Evolutionary conservation across 2,797 vertebrate species (phyloP), one percentile per base, ranked within the genome.

Genomic region (Muraenolepis orangiensis): DNA sequence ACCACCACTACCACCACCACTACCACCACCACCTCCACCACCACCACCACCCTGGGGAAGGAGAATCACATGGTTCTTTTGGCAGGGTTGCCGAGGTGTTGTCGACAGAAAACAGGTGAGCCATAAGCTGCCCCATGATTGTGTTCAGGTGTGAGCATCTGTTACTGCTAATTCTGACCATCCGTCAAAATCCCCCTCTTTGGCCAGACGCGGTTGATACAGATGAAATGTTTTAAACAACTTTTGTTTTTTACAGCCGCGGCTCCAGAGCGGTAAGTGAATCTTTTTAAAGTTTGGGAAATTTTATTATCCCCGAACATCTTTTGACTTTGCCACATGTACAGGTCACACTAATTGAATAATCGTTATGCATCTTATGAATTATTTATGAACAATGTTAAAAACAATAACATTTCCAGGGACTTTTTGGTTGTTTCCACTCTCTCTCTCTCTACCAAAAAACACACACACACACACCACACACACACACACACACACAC

Each of bases 1-100:
- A n/a, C 89, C 81, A 83, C 88, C 80, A 4, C 5, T 18, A 14
- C 42, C 42, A 14, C 14, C 42, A 14, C 42, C 16, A 6, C 20
- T n/a, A n/a, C 46, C 46, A 5, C 89, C 81, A 83, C 88, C 80
- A 4, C 5, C 42, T 18, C 42, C 42, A 14, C 14, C 42, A 14
- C 42, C 16, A 6, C 20, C 46, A 18, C 46, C 51, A 20, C n/a
- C 51, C 20, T 10, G 1, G 8, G n/a, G 32, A 78, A 87, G 85
- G 87, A 69, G 74, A 74, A 80, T 87, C 84, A 88, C 74, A 81
- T 76, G 82, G 82, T 85, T 90, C 83, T 81, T 78, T 51, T 51
- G 18, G 20, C n/a, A n/a, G 2, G 51, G 51, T n/a, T 57, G 51
- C 51, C 74, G 72, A 80, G 86, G 82, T 75, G 74, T 76, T 57